Percentiles rank a stretch among this genome's conserved stretches.
Evolutionary conservation across 2,113 vertebrate species (phyloP).

Genomic region (Pterocles gutturalis): DNA sequence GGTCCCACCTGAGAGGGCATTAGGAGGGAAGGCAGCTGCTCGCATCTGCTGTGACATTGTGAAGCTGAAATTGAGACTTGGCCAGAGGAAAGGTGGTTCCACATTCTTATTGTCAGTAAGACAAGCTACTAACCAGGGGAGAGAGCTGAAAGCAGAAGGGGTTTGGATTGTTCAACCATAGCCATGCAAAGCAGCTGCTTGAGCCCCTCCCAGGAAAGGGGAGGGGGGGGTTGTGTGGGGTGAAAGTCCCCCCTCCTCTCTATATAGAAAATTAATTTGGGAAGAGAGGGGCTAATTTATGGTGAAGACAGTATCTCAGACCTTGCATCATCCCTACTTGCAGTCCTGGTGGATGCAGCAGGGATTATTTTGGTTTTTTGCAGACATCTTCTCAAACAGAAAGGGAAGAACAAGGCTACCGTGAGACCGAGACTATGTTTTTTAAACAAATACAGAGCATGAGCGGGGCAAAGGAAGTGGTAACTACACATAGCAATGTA

Average conservation of each 20-base stretch:
- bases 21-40: not conserved
- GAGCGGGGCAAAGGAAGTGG: not conserved
- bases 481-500: not conserved
- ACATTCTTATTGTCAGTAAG: not conserved
- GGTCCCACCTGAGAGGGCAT: not conserved
- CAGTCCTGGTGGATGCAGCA: not conserved
- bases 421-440: not conserved
- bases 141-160: not conserved
- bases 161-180: not conserved
- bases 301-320: not conserved
- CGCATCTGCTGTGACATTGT: not conserved
- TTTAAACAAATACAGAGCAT: not conserved
- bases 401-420: not conserved
- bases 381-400: rapidly evolving
- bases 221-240: not conserved
- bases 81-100: not conserved
- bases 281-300: not conserved
- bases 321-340: rapidly evolving
- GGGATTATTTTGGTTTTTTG: not conserved
- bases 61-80: not conserved
- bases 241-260: not conserved
- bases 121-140: not conserved
- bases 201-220: not conserved
- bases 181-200: not conserved
- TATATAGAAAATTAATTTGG: not conserved